Base-by-base conservation (phyloP, 2,113 vertebrate species). In the Ailuropoda melanoleuca region DNA sequence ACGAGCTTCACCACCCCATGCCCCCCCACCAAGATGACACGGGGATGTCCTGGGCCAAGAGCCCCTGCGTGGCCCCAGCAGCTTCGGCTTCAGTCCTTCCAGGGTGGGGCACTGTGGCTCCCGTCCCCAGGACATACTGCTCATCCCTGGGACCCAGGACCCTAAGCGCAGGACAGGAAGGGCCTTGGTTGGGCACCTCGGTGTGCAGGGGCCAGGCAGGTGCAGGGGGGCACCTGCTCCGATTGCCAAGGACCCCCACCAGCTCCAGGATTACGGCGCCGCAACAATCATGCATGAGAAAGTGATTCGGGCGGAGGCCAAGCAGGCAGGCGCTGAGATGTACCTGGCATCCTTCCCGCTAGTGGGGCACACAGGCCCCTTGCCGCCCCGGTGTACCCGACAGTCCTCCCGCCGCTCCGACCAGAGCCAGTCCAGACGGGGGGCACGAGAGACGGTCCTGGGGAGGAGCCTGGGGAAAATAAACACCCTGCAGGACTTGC, bases 381-480 rank as follows among this genome's bases (percentile, higher is more conserved):
- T 56, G 97, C 92, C 29, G 96, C 97, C 97, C 97, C 15, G 77
- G 75, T 34, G 88, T 96, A 92, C 96, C 98, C 60, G 50, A 95
- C 92, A 92, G 97, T 97, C 96, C 95, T 97, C 97, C 98, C 90
- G 83, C 93, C 2, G 56, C 97, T 97, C 95, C 75, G 68, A 92
- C 97, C 97, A 97, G 97, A 97, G 95, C 93, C 93, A 72, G 89
- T 97, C 95, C 97, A 95, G 97, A 96, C n/a, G 0, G 97, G 90
- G 97, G 96, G 92, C 92, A 93, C 4, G 18, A 96, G 95, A 98
- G 93, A 97, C 14, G 96, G 96, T 98, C 97, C 98, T 92, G 96
- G 97, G 95, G 81, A 95, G 96, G 85, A 96, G 97, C 93, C 97
- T 97, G 95, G 95, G 98, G 93, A 97, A 97, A 98, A 98, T 93